phyloP scores from a whole-genome alignment of 2,113 vertebrate genomes.

The Siniperca knerii region DNA sequence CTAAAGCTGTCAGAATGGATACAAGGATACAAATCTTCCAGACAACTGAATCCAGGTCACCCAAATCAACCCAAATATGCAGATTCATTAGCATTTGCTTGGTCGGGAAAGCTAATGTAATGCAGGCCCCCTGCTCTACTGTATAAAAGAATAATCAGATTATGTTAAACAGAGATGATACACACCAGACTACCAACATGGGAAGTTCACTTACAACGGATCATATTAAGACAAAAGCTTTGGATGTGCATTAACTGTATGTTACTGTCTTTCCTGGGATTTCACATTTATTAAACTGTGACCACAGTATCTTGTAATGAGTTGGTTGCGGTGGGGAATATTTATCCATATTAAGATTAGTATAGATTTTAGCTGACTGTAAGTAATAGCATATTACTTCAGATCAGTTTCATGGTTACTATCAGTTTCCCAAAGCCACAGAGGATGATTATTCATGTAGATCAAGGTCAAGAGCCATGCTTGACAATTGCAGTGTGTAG shows the following conservation, averaged over 20 bases:
- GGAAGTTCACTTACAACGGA: conserved; percentile 16
- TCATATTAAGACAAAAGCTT: conserved; percentile 4
- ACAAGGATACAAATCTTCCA: conserved; percentile 64
- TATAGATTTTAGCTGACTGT: conserved; percentile 8
- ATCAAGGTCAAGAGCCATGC: conserved; percentile 39
- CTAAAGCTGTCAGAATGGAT: background rate
- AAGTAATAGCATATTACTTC: background rate
- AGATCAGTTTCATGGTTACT: conserved; percentile 2
- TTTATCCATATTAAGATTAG: background rate
- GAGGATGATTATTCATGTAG: background rate
- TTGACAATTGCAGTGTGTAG: background rate
- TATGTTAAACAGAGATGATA: conserved; percentile 65
- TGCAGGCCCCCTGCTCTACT: conserved; percentile 32
- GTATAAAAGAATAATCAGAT: conserved; percentile 74
- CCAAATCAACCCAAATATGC: conserved; percentile 70
- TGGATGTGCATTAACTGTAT: background rate
- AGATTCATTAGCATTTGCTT: conserved; percentile 64
- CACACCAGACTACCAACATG: conserved; percentile 38
- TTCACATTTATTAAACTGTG: conserved; percentile 3
- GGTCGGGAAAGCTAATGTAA: conserved; percentile 53
- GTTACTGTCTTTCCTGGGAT: background rate
- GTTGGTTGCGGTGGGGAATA: background rate
- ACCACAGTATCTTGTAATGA: conserved; percentile 5
- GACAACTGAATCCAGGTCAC: conserved; percentile 73
- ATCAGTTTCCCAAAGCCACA: background rate